phyloP scores from a whole-genome alignment of 2,888 invertebrate genomes.

The Rosalia funebris region DNA sequence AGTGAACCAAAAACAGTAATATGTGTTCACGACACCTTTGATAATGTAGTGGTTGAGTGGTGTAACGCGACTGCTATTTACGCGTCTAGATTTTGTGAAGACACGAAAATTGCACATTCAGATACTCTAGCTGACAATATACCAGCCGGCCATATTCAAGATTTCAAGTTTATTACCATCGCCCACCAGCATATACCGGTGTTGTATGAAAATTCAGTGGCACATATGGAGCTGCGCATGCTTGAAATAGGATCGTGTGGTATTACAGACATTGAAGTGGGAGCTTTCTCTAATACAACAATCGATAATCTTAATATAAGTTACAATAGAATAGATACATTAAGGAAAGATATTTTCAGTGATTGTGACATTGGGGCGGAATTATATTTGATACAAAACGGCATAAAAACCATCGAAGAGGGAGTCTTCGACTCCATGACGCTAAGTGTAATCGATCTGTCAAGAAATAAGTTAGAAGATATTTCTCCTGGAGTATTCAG shows the following conservation, averaged over 20 bases:
- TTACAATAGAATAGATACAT: neutral
- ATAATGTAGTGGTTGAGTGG: neutral
- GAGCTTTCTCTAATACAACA: neutral
- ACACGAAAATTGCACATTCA: neutral
- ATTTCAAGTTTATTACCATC: neutral
- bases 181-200: neutral
- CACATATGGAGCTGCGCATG: neutral
- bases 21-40: neutral
- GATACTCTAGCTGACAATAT: neutral
- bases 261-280: neutral
- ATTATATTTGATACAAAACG: neutral
- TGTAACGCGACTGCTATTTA: neutral
- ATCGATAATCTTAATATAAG: neutral
- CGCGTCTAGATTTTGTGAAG: neutral
- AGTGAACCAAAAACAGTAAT: neutral
- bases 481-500: neutral
- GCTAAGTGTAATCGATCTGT: neutral
- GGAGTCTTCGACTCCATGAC: neutral
- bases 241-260: neutral
- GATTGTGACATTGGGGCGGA: neutral
- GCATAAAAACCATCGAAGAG: neutral
- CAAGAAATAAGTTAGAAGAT: neutral
- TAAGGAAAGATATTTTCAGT: neutral
- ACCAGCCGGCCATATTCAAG: neutral
- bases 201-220: neutral